Percentiles rank a stretch among this genome's conserved stretches.
These are phyloP conservation scores for Cantharis rustica DNA, from an alignment of 2,888 invertebrate genomes.

Conservation along the genomic window DNA sequence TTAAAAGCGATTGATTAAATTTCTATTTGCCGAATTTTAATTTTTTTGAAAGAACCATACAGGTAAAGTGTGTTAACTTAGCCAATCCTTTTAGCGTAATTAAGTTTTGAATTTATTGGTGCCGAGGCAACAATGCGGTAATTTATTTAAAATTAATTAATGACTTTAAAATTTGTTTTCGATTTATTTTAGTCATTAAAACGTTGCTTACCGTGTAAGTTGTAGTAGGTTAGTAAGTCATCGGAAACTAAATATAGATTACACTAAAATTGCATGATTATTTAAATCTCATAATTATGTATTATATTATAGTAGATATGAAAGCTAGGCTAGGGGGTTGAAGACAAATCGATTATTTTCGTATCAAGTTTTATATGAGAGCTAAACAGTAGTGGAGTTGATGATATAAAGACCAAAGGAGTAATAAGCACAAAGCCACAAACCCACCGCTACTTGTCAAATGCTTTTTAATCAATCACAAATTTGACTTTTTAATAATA, in stretches of 20 bases:
- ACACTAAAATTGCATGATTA: conserved; percentile 4
- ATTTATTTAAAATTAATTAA: neutral
- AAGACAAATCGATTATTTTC: conserved; percentile 38
- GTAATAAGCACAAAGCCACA: conserved; percentile 38
- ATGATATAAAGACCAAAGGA: conserved; percentile 36
- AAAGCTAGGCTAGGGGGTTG: conserved; percentile 20
- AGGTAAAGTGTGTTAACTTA: neutral
- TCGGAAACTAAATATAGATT: neutral
- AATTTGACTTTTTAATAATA: conserved; percentile 41
- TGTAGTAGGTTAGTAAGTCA: neutral
- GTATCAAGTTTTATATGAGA: conserved; percentile 32
- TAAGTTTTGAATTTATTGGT: neutral
- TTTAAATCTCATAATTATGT: conserved; percentile 26
- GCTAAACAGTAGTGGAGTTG: conserved; percentile 37
- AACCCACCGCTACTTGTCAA: conserved; percentile 44
- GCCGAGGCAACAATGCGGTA: neutral
- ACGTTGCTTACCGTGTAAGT: neutral
- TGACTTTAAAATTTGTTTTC: neutral
- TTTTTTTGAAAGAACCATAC: neutral
- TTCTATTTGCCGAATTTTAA: neutral
- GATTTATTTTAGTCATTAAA: neutral
- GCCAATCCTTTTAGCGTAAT: neutral
- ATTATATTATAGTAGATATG: conserved; percentile 20
- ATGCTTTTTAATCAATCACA: conserved; percentile 47
- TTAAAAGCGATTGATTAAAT: too few relatives aligned